phyloP scores from a whole-genome alignment of 2,797 vertebrate genomes.

The Helarctos malayanus region DNA sequence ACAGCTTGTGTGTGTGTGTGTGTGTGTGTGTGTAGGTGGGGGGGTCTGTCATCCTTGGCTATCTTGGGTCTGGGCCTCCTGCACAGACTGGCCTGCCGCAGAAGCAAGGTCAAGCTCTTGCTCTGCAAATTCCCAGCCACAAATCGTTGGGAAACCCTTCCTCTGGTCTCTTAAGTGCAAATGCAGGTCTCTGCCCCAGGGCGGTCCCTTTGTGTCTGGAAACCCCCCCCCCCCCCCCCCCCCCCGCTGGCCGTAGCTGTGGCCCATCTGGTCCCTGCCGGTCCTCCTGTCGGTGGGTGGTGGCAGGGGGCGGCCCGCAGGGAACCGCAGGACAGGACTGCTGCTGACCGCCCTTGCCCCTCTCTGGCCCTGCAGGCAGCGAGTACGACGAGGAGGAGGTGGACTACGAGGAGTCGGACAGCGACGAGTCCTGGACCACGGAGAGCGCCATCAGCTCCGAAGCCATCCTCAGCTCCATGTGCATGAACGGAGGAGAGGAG shows the following conservation, averaged over 20 bases:
- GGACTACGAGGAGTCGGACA: slow-evolving; percentile 99
- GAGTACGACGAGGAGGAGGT: slow-evolving; percentile 99
- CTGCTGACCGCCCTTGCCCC: not conserved
- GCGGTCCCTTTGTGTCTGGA: not conserved
- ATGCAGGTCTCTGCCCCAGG: fast-evolving
- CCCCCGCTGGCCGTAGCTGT: too few relatives aligned
- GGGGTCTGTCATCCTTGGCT: not conserved
- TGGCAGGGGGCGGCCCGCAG: not conserved
- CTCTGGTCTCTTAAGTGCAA: too few relatives aligned
- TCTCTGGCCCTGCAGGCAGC: slow-evolving; percentile 92
- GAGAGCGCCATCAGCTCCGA: slow-evolving; percentile 99
- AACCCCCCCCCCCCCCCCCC: too few relatives aligned
- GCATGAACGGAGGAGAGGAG: slow-evolving; percentile 99
- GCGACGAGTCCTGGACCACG: slow-evolving; percentile 99
- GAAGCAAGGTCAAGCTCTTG: not conserved
- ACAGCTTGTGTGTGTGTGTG: too few relatives aligned
- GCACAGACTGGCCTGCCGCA: not conserved
- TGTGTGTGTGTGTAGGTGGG: too few relatives aligned
- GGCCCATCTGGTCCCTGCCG: not conserved
- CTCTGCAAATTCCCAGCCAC: not conserved
- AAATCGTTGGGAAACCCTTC: not conserved
- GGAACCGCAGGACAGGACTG: not conserved
- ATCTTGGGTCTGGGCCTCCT: not conserved
- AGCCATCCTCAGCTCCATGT: slow-evolving; percentile 99
- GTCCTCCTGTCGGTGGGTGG: not conserved